These are phyloP conservation scores for Acrobasis consociella DNA, from an alignment of 2,888 invertebrate genomes.

Conservation along the genomic window DNA sequence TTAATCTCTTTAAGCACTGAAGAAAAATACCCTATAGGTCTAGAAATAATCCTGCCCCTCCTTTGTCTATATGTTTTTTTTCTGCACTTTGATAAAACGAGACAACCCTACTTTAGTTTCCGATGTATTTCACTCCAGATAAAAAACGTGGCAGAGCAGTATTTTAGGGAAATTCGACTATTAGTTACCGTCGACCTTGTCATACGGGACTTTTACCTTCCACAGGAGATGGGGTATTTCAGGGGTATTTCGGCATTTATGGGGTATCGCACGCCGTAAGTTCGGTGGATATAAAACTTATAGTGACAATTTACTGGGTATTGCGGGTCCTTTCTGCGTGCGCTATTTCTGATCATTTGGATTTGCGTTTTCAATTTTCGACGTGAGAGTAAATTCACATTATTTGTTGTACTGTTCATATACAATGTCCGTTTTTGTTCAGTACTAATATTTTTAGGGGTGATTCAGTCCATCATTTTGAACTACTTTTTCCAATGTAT, in stretches of 20 bases:
- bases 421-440: too few species aligned
- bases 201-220: slow-evolving; percentile 20
- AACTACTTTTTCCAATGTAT: too few species aligned
- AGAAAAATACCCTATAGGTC: background rate
- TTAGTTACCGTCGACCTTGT: slow-evolving; percentile 23
- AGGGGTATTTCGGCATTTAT: slow-evolving; percentile 3
- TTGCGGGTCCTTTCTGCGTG: slow-evolving; percentile 5
- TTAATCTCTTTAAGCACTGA: background rate
- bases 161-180: slow-evolving; percentile 53
- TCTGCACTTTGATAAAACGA: slow-evolving; percentile 7
- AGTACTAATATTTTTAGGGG: too few species aligned
- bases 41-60: too few species aligned
- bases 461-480: too few species aligned
- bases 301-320: slow-evolving; percentile 12
- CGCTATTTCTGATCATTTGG: background rate
- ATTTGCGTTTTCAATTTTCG: background rate
- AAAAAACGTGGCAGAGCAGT: slow-evolving; percentile 40
- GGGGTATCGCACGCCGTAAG: slow-evolving; percentile 9
- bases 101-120: slow-evolving; percentile 29
- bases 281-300: slow-evolving; percentile 6
- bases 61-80: background rate
- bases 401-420: background rate
- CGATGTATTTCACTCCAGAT: slow-evolving; percentile 40
- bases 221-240: slow-evolving; percentile 2
- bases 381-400: background rate